These are phyloP conservation scores for Leucoma salicis DNA, from an alignment of 2,888 invertebrate genomes.

Conservation along the genomic window DNA sequence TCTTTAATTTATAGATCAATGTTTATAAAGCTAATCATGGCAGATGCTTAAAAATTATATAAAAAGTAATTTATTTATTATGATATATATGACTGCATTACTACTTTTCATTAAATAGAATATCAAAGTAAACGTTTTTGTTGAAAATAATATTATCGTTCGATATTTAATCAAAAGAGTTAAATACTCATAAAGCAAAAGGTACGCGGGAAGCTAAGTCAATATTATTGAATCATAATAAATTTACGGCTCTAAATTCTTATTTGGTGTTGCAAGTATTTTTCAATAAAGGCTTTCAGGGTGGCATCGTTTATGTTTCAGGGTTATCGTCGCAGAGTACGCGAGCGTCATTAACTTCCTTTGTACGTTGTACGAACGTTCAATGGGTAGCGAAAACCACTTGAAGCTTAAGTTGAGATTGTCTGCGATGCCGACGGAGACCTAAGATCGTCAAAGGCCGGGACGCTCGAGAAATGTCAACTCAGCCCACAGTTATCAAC, in stretches of 20 bases:
- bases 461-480: constrained; percentile 37
- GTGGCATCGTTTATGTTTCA: constrained; percentile 58
- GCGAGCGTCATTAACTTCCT: constrained; percentile 67
- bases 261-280: constrained; percentile 52
- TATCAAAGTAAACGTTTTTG: too few relatives aligned
- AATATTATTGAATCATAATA: constrained; percentile 28
- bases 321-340: too few relatives aligned
- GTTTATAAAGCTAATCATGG: too few relatives aligned
- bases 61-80: too few relatives aligned
- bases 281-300: constrained; percentile 58
- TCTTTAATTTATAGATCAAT: too few relatives aligned
- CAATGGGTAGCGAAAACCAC: constrained; percentile 65
- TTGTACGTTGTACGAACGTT: constrained; percentile 54
- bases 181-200: constrained; percentile 9
- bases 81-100: too few relatives aligned
- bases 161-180: too few relatives aligned
- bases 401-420: constrained; percentile 70
- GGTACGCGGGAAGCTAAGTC: constrained; percentile 1
- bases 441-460: constrained; percentile 4
- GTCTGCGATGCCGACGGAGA: constrained; percentile 42
- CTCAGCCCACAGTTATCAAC: constrained; percentile 44
- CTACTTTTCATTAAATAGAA: too few relatives aligned
- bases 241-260: constrained; percentile 44
- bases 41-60: too few relatives aligned
- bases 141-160: too few relatives aligned